Base-by-base conservation (phyloP, 2,797 vertebrate species). In the Sphenodon punctatus region DNA sequence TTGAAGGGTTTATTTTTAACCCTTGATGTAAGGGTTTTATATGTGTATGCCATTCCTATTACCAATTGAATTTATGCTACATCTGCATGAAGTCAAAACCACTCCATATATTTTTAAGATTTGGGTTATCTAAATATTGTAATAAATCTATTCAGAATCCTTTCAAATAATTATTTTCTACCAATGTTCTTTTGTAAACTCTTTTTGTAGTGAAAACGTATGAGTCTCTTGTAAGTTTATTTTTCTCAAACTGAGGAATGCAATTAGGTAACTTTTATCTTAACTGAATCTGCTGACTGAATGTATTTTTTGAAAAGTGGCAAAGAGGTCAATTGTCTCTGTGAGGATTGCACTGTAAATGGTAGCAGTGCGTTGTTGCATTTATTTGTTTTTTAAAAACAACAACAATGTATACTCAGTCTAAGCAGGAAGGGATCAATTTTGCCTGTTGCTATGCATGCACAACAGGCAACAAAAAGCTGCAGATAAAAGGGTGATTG, bases 211-310 rank as follows among this genome's bases (percentile, higher is more conserved):
- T 72, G 80, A 80, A 85, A 84, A 80, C 74, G 77, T 36, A 79
- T 72, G 67, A 56, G 58, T 41, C 89, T 46, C 84, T 14, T 67
- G 3, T 15, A 82, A 66, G 80, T 90, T 91, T 90, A 88, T 88
- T 87, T 78, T 89, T 87, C 84, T 88, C 87, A 74, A 84, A 87
- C 59, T 20, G 66, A 85, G 70, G 78, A 89, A 90, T 87, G 85
- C 76, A 89, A 71, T 79, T 87, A 91, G 77, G 71, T 77, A 72
- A 74, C 53, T 91, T 88, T 92, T 74, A 83, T 84, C 91, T 88
- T 87, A 84, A 85, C 53, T 41, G 81, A 82, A 89, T 85, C 87
- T 91, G 45, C 75, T 82, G 69, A 77, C 75, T 86, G 78, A 73
- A 56, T 55, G 38, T n/a, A 80, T 55, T 68, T 6, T 87, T 80